A percentile compares a stretch with the other conserved stretches of the same genome.
These are phyloP conservation scores for Malaclemys terrapin DNA, from an alignment of 2,113 vertebrate species.

Conservation along the genomic window DNA sequence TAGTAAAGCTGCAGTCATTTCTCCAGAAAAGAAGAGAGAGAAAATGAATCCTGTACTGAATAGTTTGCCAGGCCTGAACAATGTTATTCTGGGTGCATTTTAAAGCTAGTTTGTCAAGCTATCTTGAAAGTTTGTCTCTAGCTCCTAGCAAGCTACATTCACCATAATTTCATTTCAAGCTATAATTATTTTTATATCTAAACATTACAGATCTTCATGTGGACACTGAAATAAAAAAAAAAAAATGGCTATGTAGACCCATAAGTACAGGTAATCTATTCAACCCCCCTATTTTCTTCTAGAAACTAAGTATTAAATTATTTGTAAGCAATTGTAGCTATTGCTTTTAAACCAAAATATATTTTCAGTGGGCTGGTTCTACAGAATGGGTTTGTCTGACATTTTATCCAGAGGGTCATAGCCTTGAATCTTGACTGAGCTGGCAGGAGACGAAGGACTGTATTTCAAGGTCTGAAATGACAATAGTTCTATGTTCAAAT, in stretches of 20 bases:
- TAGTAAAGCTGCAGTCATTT: neutral
- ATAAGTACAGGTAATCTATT: neutral
- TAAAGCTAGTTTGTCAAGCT: neutral
- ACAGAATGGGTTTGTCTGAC: neutral
- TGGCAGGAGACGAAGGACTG: slow-evolving; percentile 20
- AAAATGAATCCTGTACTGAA: neutral
- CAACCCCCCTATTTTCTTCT: neutral
- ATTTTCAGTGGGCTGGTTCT: neutral
- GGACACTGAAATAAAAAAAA: neutral
- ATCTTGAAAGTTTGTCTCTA: neutral
- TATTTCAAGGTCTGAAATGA: slow-evolving; percentile 57
- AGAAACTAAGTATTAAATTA: neutral
- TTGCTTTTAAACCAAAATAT: slow-evolving; percentile 19
- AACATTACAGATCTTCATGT: neutral
- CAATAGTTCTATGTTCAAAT: slow-evolving; percentile 21
- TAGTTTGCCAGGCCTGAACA: neutral
- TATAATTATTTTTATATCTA: neutral
- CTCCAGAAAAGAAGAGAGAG: neutral
- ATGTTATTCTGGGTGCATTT: neutral
- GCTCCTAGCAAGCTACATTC: neutral
- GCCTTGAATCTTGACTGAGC: slow-evolving; percentile 46
- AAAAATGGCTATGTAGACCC: neutral
- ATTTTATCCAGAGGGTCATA: neutral
- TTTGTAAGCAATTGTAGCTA: neutral
- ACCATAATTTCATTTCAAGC: accelerated